Evolutionary conservation across 2,113 vertebrate species (phyloP), one percentile per base, ranked within the genome.

Genomic region (Pogona vitticeps): DNA sequence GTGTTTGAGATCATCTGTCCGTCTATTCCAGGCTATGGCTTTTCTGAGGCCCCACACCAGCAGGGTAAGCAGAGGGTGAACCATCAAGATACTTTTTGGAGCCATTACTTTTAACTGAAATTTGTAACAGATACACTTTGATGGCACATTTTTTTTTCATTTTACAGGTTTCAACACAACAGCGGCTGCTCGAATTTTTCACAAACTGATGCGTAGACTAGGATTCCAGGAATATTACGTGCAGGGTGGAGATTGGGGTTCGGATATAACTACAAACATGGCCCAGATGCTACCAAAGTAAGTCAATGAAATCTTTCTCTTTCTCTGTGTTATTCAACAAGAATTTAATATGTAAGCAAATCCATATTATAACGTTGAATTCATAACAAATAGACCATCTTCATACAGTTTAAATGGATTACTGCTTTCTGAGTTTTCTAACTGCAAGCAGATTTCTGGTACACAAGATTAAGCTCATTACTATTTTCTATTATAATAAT

Each of bases 221-320:
- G 97, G 97, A n/a, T 98, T 98, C 92, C 94, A 91, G 28, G 77
- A 97, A 83, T 98, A 97, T 91, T 98, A 98, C n/a, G 1, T 98
- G 59, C 98, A 98, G 89, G 98, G 98, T 40, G 98, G 97, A 84
- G 98, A 98, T 92, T 98, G 97, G 97, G 98, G 98, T 38, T 95
- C 96, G 26, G 78, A 88, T 6, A 97, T 98, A 93, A 97, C 96
- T 68, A 96, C 89, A 70, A 96, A 97, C 91, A 98, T 98, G 96
- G 95, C 98, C 20, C 97, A 97, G 93, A 98, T 98, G 97, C 97
- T 97, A 80, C 98, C 98, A 58, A 90, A 97, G 98, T 98, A 91
- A 97, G 97, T 95, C 26, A 15, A n/a, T 23, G 40, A 80, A 36
- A 8, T 10, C 40, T 33, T 15, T 76, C 4, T 28, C 6, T 82